phyloP scores from a whole-genome alignment of 2,888 invertebrate genomes.

The Orchesellides sinensis region DNA sequence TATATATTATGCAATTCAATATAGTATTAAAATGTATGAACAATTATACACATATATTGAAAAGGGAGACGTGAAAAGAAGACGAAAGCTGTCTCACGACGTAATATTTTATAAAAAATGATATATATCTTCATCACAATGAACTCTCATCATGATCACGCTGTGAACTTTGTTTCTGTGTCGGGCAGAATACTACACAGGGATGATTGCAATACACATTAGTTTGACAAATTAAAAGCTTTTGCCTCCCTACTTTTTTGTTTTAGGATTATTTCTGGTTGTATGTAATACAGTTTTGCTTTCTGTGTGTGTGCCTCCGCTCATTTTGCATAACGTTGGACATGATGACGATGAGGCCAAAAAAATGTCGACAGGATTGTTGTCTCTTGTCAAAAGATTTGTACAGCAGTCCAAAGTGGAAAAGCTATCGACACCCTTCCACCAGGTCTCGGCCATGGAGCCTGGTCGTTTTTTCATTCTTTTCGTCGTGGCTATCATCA shows the following conservation, averaged over 20 bases:
- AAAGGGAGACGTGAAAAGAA: too few species aligned
- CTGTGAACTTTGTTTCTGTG: too few species aligned
- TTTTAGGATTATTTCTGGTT: neutral
- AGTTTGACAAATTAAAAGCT: constrained; percentile 56
- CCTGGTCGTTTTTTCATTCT: constrained; percentile 26
- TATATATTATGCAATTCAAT: too few species aligned
- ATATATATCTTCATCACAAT: constrained; percentile 66
- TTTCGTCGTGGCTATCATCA: neutral
- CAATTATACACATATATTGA: too few species aligned
- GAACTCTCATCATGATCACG: constrained; percentile 42
- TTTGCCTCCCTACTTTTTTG: constrained; percentile 17
- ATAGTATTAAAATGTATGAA: too few species aligned
- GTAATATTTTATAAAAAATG: constrained; percentile 50
- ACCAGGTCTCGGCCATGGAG: constrained; percentile 49
- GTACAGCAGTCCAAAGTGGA: constrained; percentile 28
- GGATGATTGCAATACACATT: too few species aligned
- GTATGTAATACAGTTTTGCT: neutral
- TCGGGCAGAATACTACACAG: too few species aligned
- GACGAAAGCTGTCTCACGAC: constrained; percentile 50
- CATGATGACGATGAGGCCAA: constrained; percentile 55
- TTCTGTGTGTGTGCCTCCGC: neutral
- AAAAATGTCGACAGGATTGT: constrained; percentile 45
- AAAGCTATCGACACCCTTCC: constrained; percentile 44
- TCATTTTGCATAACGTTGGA: neutral
- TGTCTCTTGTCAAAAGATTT: constrained; percentile 33